Percentiles rank a stretch among this genome's conserved stretches.
These are phyloP conservation scores for Macrosoma leucophasiata DNA, from an alignment of 2,888 invertebrate genomes.

Conservation along the genomic window DNA sequence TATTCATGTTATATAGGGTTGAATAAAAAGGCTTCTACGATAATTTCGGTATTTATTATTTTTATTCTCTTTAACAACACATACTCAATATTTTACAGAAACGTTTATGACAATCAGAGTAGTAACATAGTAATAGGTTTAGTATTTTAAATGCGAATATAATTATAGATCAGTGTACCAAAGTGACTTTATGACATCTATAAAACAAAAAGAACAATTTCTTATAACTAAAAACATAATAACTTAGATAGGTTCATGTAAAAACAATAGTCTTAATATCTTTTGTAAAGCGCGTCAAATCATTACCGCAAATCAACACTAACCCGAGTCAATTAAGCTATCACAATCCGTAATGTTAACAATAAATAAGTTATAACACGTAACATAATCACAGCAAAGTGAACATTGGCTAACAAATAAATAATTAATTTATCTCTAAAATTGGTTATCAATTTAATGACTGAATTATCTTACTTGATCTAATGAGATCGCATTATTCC, in stretches of 20 bases:
- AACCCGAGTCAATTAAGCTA: conserved; percentile 62
- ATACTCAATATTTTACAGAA: conserved; percentile 77
- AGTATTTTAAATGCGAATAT: conserved; percentile 69
- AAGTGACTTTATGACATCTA: conserved; percentile 39
- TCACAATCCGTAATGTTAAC: conserved; percentile 67
- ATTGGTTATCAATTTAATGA: conserved; percentile 72
- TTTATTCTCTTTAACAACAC: conserved; percentile 77
- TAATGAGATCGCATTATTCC: conserved; percentile 71
- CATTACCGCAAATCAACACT: conserved; percentile 60
- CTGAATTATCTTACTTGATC: conserved; percentile 66
- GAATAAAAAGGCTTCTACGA: too few relatives aligned
- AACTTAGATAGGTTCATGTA: too few relatives aligned
- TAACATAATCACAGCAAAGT: conserved; percentile 74
- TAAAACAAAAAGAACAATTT: too few relatives aligned
- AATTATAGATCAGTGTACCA: conserved; percentile 49
- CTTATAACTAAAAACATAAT: too few relatives aligned
- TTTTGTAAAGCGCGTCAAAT: conserved; percentile 53
- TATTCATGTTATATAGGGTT: too few relatives aligned
- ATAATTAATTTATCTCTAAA: conserved; percentile 63
- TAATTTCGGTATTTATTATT: conserved; percentile 69
- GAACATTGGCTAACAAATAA: conserved; percentile 75
- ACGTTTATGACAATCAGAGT: conserved; percentile 75
- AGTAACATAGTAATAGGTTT: conserved; percentile 70
- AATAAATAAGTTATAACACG: conserved; percentile 66
- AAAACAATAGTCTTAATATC: too few relatives aligned